Percentiles rank a stretch among this genome's conserved stretches.
phyloP scores from a whole-genome alignment of 1,140 invertebrate species.

The Temnothorax nylanderi region DNA sequence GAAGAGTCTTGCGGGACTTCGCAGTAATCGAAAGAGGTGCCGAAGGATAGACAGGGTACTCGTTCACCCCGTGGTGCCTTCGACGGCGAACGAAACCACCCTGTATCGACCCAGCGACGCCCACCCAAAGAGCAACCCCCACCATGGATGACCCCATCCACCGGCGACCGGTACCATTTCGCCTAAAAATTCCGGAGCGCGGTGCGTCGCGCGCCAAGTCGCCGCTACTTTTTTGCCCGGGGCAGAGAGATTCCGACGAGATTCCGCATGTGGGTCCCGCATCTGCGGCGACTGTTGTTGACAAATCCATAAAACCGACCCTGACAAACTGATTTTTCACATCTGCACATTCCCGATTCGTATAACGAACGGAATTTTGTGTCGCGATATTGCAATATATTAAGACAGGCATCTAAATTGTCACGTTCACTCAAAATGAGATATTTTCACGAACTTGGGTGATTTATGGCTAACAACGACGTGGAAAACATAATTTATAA shows the following conservation, averaged over 20 bases:
- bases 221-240: slow-evolving; percentile 21
- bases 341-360: not conserved
- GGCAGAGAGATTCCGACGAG: not conserved
- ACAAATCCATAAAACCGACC: not conserved
- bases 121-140: slow-evolving; percentile 75
- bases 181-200: slow-evolving; percentile 65
- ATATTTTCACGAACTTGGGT: not conserved
- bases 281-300: not conserved
- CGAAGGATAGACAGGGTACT: slow-evolving; percentile 50
- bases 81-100: slow-evolving; percentile 75
- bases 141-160: slow-evolving; percentile 70
- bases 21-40: slow-evolving; percentile 6
- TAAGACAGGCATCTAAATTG: not conserved
- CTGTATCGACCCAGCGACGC: slow-evolving; percentile 80
- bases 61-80: slow-evolving; percentile 66
- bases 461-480: slow-evolving; percentile 2
- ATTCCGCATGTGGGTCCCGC: not conserved
- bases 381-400: not conserved
- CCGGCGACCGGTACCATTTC: slow-evolving; percentile 54
- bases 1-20: slow-evolving; percentile 5
- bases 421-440: not conserved
- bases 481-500: slow-evolving; percentile 8
- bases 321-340: not conserved
- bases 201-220: slow-evolving; percentile 49
- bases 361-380: not conserved